Evolutionary conservation across 2,113 vertebrate species (phyloP).

Genomic region (Oreochromis niloticus): DNA sequence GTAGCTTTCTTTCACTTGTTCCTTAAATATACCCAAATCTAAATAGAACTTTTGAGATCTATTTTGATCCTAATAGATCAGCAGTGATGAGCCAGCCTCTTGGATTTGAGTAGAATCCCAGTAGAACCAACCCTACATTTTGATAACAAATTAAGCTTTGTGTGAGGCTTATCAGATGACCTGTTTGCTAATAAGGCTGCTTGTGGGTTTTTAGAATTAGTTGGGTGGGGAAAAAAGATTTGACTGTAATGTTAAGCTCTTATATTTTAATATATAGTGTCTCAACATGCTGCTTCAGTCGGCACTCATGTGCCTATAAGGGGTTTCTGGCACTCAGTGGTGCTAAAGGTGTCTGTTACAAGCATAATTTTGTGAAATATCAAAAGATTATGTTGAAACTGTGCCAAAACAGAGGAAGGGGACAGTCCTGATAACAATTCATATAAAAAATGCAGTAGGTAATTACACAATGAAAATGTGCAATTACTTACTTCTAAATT

Average conservation of each 20-base stretch:
- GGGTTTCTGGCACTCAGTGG: neutral
- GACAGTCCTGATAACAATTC: neutral
- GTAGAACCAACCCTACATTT: neutral
- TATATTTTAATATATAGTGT: neutral
- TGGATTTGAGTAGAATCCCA: neutral
- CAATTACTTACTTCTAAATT: neutral
- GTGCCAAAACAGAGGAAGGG: neutral
- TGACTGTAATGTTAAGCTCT: neutral
- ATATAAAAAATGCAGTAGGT: neutral
- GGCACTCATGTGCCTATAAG: fast-evolving
- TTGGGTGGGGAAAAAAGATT: neutral
- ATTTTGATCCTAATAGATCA: neutral
- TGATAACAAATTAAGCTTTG: neutral
- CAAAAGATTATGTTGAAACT: neutral
- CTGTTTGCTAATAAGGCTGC: neutral
- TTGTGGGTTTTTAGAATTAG: neutral
- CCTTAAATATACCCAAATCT: neutral
- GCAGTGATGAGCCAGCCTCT: neutral
- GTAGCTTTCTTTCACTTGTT: neutral
- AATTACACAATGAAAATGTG: fast-evolving
- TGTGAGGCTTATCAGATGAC: neutral
- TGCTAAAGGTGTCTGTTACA: neutral
- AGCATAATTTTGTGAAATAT: neutral
- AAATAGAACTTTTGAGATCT: neutral
- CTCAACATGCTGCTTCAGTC: neutral